Evolutionary conservation across 2,113 vertebrate species (phyloP).

Genomic region (Ibidorhyncha struthersii): DNA sequence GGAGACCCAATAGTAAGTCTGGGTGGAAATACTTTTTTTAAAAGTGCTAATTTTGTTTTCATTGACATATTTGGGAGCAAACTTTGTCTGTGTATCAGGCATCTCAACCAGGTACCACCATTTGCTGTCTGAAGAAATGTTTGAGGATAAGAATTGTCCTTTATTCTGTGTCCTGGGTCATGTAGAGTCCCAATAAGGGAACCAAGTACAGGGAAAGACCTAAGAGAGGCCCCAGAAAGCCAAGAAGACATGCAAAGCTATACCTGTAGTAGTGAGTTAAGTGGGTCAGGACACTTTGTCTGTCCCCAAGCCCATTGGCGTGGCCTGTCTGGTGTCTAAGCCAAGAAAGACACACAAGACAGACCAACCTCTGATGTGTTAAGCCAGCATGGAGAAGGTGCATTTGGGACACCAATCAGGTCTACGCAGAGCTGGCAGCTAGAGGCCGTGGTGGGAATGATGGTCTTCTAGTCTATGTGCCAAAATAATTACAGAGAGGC

Average conservation of each 20-base stretch:
- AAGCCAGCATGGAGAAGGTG: background rate
- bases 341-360: background rate
- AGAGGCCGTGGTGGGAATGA: fast-evolving
- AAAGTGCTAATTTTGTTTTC: background rate
- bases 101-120: background rate
- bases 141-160: background rate
- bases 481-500: background rate
- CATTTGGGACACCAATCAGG: background rate
- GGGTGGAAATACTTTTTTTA: background rate
- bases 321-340: background rate
- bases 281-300: background rate
- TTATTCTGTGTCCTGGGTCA: background rate
- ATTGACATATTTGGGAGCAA: background rate
- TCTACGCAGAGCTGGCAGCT: background rate
- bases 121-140: background rate
- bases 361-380: fast-evolving
- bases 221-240: background rate
- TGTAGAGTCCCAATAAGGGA: background rate
- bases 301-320: background rate
- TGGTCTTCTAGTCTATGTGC: fast-evolving
- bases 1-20: background rate
- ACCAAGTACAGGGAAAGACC: background rate
- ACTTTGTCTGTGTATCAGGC: fast-evolving
- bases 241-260: background rate
- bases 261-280: background rate